Evolutionary conservation across 92 coral and sea anemone species (phyloP).

Genomic region (Parazoanthus atlanticus): DNA sequence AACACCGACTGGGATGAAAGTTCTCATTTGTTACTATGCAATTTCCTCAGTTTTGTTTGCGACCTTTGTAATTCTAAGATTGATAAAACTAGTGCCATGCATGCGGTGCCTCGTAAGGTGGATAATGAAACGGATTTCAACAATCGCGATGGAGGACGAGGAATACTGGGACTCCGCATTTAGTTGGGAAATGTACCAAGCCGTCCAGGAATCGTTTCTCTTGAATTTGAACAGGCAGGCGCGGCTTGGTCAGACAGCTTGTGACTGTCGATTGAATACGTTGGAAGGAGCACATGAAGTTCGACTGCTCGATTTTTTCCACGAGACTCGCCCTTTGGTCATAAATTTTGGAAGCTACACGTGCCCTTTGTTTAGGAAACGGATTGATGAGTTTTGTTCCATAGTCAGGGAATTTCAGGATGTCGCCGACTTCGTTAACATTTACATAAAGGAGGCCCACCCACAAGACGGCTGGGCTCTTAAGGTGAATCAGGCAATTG

Average conservation of each 20-base stretch:
- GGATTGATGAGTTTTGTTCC: conserved; percentile 41
- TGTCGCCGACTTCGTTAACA: conserved; percentile 50
- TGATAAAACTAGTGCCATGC: background rate
- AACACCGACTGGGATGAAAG: background rate
- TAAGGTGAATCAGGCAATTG: conserved; percentile 18
- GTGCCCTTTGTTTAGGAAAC: conserved; percentile 49
- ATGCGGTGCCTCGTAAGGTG: conserved; percentile 1
- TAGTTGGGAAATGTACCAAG: conserved; percentile 7
- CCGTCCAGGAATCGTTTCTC: background rate
- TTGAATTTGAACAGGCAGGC: background rate
- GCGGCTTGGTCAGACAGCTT: background rate
- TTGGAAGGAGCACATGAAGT: conserved; percentile 36
- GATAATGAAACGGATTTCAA: conserved; percentile 16
- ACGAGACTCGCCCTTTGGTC: conserved; percentile 41
- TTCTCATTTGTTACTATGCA: background rate
- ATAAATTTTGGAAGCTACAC: conserved; percentile 52
- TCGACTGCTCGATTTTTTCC: conserved; percentile 23
- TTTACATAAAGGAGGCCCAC: conserved; percentile 52
- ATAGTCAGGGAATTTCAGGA: conserved; percentile 53
- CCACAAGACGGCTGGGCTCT: conserved; percentile 54
- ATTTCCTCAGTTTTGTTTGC: background rate
- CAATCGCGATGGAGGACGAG: background rate
- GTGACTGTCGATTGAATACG: conserved; percentile 27
- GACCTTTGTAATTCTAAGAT: background rate
- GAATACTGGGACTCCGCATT: conserved; percentile 4